Evolutionary conservation across 2,113 vertebrate species (phyloP).

Genomic region (Acanthisitta chloris): DNA sequence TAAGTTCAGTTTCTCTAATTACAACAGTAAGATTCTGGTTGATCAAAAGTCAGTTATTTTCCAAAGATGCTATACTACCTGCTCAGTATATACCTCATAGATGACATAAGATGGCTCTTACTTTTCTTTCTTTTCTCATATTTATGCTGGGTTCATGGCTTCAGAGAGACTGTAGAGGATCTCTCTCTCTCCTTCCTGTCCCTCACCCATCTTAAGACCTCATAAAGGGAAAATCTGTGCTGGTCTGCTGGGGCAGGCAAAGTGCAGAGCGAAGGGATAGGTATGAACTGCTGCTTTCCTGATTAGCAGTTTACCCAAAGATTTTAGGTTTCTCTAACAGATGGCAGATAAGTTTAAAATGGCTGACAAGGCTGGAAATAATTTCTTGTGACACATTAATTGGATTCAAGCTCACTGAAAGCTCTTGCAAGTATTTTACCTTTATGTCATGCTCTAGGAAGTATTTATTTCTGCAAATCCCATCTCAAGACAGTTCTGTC

Average conservation of each 20-base stretch:
- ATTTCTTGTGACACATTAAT: conserved; percentile 44
- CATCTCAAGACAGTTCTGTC: background rate
- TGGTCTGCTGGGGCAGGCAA: background rate
- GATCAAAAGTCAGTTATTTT: background rate
- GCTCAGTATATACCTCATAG: background rate
- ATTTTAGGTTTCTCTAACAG: conserved; percentile 29
- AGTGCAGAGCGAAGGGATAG: background rate
- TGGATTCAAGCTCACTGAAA: conserved; percentile 8
- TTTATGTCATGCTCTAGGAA: conserved; percentile 25
- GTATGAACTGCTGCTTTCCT: background rate
- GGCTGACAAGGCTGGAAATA: conserved; percentile 27
- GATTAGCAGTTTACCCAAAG: background rate
- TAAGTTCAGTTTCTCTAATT: background rate
- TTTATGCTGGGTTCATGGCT: background rate
- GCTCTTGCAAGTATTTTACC: conserved; percentile 28
- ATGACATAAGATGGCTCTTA: background rate
- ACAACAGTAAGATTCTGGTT: background rate
- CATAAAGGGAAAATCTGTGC: background rate
- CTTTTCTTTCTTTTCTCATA: background rate
- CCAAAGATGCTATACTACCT: background rate
- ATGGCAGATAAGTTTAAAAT: conserved; percentile 35
- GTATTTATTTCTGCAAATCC: conserved; percentile 11
- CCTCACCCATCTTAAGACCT: background rate
- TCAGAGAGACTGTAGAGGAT: background rate
- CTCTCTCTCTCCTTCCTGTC: background rate